Conservation (phyloP, 1,140 invertebrate species). For the Archivesica marissinica region DNA sequence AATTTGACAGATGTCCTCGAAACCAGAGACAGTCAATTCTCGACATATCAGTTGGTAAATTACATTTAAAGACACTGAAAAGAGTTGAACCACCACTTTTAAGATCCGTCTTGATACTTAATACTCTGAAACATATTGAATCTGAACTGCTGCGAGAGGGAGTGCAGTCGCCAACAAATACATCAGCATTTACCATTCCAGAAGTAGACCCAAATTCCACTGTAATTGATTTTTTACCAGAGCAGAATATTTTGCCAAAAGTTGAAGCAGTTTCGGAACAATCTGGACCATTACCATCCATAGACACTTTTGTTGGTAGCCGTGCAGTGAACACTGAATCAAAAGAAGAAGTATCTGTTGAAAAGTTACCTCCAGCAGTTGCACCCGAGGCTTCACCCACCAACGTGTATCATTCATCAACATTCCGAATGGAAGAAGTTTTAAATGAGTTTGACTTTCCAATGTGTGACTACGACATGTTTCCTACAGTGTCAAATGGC, state of each 20-base stretch:
- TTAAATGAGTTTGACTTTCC: constrained; percentile 82
- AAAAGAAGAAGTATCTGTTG: background rate
- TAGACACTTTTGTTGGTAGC: constrained; percentile 69
- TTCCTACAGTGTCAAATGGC: constrained; percentile 84
- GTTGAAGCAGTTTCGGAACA: background rate
- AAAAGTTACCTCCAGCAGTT: constrained; percentile 37
- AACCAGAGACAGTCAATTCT: constrained; percentile 92
- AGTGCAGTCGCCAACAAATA: constrained; percentile 73
- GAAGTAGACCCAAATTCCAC: constrained; percentile 50
- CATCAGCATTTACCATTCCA: constrained; percentile 65
- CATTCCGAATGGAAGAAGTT: constrained; percentile 78
- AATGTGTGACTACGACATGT: constrained; percentile 82
- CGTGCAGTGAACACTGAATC: constrained; percentile 8
- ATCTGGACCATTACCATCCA: constrained; percentile 67
- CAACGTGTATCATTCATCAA: constrained; percentile 40
- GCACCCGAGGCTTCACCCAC: constrained; percentile 28
- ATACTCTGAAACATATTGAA: constrained; percentile 95
- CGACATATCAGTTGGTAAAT: constrained; percentile 96
- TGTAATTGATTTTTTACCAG: constrained; percentile 53
- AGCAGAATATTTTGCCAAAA: background rate
- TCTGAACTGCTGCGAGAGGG: constrained; percentile 94
- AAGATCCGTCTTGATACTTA: constrained; percentile 96
- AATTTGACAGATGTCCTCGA: constrained; percentile 60
- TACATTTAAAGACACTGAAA: constrained; percentile 87
- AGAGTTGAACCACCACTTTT: constrained; percentile 92